Base-by-base conservation (phyloP, 2,113 vertebrate genomes). In the Drymodes brunneopygia region DNA sequence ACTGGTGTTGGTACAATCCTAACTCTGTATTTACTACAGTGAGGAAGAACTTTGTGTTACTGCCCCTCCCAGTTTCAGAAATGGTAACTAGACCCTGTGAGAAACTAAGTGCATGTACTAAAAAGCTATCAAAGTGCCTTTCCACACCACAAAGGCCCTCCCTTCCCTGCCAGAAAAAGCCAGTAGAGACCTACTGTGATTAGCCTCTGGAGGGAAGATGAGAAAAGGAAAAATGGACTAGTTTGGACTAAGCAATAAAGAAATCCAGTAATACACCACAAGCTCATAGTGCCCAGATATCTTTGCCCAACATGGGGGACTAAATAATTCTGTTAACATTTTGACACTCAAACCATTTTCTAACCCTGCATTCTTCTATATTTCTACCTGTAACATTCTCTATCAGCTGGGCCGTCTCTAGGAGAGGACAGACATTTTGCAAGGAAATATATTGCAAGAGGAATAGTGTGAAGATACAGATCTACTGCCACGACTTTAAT, bases 71-170 rank as follows among this genome's bases (percentile, higher is more conserved):
- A 38, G 62, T 35, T 86, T 42, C 61, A 70, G 44, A 70, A 80
- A 35, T 38, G 25, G 17, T 44, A 61, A 22, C 66, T 6, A 79
- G 40, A 92, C 5, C 18, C 8, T 31, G 35, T 29, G 33, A 80
- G n/a, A 80, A 92, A 54, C 0, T 24, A 50, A 35, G 0, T 7
- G 22, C 2, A 0, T 4, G 6, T n/a, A 61, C 33, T 33, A 25
- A 42, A 29, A 53, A 28, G n/a, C 10, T n/a, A 48, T 11, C 27
- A 64, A 16, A 67, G 10, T 38, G 38, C 20, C 24, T 57, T 79
- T 29, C 45, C 44, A 58, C 40, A 72, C 22, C n/a, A 72, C n/a
- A 66, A 58, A 51, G 33, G 38, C 17, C 18, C 6, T 58, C 13
- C 38, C 19, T 61, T 36, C 25, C 33, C 38, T 42, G 9, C 23